A percentile compares a stretch with the other conserved stretches of the same genome.
These are phyloP conservation scores for Cheirogaleus major DNA, from an alignment of 2,797 vertebrate species.

Conservation along the genomic window DNA sequence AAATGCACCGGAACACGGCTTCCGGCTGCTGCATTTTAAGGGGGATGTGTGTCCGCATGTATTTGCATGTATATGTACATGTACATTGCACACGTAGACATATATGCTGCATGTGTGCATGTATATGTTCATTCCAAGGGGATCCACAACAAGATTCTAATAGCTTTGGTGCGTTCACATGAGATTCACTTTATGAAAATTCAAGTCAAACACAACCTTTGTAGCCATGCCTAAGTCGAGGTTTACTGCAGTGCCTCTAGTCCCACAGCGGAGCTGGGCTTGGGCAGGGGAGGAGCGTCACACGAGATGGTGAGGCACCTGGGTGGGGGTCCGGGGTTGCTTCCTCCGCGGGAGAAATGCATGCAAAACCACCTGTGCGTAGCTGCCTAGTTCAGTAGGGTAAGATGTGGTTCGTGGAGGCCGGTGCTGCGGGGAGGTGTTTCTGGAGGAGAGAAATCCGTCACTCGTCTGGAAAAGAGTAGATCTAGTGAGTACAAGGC, in stretches of 20 bases:
- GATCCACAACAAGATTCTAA: too few species aligned
- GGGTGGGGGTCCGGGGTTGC: fast-evolving
- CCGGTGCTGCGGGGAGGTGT: not conserved
- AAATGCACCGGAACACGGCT: fast-evolving
- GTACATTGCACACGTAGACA: fast-evolving
- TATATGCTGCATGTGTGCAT: not conserved
- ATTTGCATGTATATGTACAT: not conserved
- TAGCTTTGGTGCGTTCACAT: not conserved
- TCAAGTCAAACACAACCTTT: not conserved
- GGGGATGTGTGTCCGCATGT: fast-evolving
- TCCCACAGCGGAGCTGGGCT: fast-evolving
- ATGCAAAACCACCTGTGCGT: fast-evolving
- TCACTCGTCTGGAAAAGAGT: not conserved
- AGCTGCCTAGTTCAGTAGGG: fast-evolving
- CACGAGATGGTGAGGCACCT: fast-evolving
- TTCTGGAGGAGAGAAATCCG: not conserved
- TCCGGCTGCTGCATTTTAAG: not conserved
- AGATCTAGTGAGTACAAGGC: too few species aligned
- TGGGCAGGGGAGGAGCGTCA: fast-evolving
- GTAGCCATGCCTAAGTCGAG: fast-evolving
- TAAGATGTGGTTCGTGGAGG: not conserved
- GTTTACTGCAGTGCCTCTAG: fast-evolving
- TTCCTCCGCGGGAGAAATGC: too few species aligned
- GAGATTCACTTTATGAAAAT: not conserved
- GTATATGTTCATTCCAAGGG: not conserved